Evolutionary conservation across 2,888 invertebrate species (phyloP), one percentile per base, ranked within the genome.

Genomic region (Phaedon cochleariae): DNA sequence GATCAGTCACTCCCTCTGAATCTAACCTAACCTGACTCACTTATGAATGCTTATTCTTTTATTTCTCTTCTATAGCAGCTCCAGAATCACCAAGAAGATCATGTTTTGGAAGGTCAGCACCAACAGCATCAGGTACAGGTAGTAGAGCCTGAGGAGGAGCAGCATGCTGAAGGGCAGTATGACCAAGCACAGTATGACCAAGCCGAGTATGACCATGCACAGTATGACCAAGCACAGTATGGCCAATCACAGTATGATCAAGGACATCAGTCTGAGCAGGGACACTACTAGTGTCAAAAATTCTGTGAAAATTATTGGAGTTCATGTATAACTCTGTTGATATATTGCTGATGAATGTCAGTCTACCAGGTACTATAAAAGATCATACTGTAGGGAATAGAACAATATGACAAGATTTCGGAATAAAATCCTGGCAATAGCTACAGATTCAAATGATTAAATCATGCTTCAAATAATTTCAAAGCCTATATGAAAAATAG

Each of bases 91-190:
- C 51, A 51, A 12, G 60, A 52, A 18, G 34, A 15, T 7, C 20
- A 37, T 1, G 18, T n/a, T 20, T 45, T 20, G 12, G 34, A 51
- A 1, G 34, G 15, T 9, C 55, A 55, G 15, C 34, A 15, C 20
- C 60, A 60, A 17, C 46, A 54, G 45, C n/a, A n/a, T n/a, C n/a
- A n/a, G n/a, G n/a, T n/a, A n/a, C 62, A 58, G 21, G 31, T 37
- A 4, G 52, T 20, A 6, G 63, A 48, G 2, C 34, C 22, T 15
- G 22, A 20, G 20, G 29, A 63, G 17, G 48, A 62, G 34, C 46
- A 31, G 37, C 15, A 41, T 41, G 41, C 12, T 17, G 20, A 34
- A 31, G 29, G 26, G 7, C 26, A 60, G 20, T 9, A 29, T 7
- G 51, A 60, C 21, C 51, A 60, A 21, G 31, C 18, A 9, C 31